Conservation (phyloP, 1,140 invertebrate species). For the Frieseomelitta varia region DNA sequence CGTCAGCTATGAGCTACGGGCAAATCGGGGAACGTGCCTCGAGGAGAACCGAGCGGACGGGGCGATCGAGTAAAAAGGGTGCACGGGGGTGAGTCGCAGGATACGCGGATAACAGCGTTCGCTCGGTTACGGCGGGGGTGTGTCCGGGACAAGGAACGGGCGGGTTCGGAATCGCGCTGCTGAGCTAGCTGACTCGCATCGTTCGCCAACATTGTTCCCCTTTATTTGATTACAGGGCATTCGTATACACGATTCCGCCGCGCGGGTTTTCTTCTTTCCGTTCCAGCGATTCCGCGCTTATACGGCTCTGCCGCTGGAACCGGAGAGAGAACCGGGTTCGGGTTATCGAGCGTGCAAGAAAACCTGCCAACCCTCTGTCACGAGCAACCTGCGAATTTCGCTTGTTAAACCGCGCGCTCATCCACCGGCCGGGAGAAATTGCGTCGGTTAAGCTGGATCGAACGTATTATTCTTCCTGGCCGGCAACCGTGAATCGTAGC, state of each 20-base stretch:
- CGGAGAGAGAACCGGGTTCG: background rate
- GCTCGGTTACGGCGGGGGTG: constrained; percentile 80
- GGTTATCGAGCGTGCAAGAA: constrained; percentile 23
- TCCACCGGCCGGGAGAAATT: constrained; percentile 2
- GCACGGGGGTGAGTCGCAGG: constrained; percentile 65
- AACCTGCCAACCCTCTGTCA: constrained; percentile 28
- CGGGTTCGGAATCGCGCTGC: constrained; percentile 79
- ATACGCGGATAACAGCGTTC: constrained; percentile 76
- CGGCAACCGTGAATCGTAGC: background rate
- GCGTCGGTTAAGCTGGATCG: background rate
- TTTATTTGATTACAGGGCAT: constrained; percentile 82
- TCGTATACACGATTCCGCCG: constrained; percentile 79
- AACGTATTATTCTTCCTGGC: background rate
- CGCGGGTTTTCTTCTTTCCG: constrained; percentile 71
- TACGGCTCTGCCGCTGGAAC: constrained; percentile 10
- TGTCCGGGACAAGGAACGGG: constrained; percentile 82
- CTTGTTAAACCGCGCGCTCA: constrained; percentile 22
- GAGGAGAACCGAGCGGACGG: background rate
- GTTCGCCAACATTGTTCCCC: constrained; percentile 80
- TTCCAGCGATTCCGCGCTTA: constrained; percentile 66
- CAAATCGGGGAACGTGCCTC: constrained; percentile 15
- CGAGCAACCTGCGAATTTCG: constrained; percentile 33
- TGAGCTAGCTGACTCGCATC: constrained; percentile 79
- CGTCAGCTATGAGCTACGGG: constrained; percentile 40
- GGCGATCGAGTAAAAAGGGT: constrained; percentile 49